These are phyloP conservation scores for Lagenorhynchus albirostris DNA, from an alignment of 2,113 vertebrate genomes.

Conservation along the genomic window DNA sequence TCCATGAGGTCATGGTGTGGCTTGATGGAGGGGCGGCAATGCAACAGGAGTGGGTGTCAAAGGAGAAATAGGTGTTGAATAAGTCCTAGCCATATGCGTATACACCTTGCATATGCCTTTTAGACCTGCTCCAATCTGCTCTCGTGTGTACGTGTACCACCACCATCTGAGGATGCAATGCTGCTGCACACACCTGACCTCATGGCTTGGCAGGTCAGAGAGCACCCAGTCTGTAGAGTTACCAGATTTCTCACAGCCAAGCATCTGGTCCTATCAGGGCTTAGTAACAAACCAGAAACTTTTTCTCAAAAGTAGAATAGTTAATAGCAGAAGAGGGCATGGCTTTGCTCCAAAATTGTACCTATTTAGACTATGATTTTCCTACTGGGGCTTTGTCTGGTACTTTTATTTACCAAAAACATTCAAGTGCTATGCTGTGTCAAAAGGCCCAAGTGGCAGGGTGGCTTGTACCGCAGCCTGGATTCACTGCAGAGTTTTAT, in stretches of 20 bases:
- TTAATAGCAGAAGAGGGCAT: background rate
- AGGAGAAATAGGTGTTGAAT: background rate
- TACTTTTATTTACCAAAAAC: background rate
- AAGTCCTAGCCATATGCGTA: background rate
- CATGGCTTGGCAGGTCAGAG: background rate
- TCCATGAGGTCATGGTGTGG: background rate
- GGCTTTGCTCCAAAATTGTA: background rate
- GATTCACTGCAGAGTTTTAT: background rate
- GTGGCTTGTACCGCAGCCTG: background rate
- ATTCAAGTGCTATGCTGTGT: background rate
- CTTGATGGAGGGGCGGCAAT: background rate
- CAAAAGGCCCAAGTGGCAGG: background rate
- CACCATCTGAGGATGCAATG: background rate
- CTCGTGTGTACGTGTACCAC: background rate
- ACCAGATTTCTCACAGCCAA: background rate
- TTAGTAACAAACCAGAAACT: background rate
- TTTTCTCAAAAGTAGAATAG: background rate
- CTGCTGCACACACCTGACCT: background rate
- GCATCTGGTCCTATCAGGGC: background rate
- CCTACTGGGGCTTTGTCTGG: background rate
- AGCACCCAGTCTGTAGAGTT: background rate
- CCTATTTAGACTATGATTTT: background rate
- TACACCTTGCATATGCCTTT: background rate
- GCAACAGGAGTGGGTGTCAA: background rate
- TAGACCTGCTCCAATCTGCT: background rate